These are phyloP conservation scores for Caenorhabditis virilis DNA, from an alignment of 2,888 invertebrate species.

Conservation along the genomic window DNA sequence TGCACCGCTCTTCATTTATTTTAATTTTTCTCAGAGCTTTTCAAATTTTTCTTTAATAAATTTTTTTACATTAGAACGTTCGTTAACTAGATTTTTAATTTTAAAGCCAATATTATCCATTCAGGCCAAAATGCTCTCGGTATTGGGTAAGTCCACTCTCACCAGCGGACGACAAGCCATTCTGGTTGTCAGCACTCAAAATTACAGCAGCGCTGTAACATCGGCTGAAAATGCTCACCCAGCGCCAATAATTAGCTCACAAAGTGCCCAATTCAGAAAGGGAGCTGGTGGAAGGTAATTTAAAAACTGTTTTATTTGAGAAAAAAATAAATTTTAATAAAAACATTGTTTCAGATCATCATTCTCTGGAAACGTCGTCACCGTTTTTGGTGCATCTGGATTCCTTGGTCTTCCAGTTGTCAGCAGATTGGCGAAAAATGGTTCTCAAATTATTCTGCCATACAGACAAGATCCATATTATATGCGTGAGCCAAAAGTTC, in stretches of 20 bases:
- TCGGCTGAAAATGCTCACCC: conserved; percentile 39
- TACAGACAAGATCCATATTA: conserved; percentile 82
- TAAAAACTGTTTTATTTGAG: not conserved
- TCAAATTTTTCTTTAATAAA: not conserved
- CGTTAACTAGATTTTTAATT: conserved; percentile 5
- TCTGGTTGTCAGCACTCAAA: conserved; percentile 22
- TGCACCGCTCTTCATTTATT: not conserved
- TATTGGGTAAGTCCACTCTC: conserved; percentile 40
- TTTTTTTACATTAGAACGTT: not conserved
- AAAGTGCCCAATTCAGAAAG: conserved; percentile 42
- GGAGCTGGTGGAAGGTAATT: conserved; percentile 45
- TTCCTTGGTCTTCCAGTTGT: conserved; percentile 86
- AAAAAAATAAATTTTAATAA: not conserved
- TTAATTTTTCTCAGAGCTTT: not conserved
- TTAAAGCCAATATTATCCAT: no score
- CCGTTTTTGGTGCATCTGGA: conserved; percentile 81
- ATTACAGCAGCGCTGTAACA: conserved; percentile 34
- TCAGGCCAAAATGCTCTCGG: conserved; percentile 46
- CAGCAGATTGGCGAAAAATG: conserved; percentile 78
- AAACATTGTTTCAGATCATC: conserved; percentile 78
- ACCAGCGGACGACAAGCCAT: conserved; percentile 31
- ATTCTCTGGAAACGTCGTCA: conserved; percentile 95
- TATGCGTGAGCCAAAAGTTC: conserved; percentile 79
- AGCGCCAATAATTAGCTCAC: conserved; percentile 37
- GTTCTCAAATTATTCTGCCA: conserved; percentile 83